Percentiles rank a stretch among this genome's conserved stretches.
Conservation (phyloP, 2,113 vertebrate species). For the Phoenicopterus ruber region DNA sequence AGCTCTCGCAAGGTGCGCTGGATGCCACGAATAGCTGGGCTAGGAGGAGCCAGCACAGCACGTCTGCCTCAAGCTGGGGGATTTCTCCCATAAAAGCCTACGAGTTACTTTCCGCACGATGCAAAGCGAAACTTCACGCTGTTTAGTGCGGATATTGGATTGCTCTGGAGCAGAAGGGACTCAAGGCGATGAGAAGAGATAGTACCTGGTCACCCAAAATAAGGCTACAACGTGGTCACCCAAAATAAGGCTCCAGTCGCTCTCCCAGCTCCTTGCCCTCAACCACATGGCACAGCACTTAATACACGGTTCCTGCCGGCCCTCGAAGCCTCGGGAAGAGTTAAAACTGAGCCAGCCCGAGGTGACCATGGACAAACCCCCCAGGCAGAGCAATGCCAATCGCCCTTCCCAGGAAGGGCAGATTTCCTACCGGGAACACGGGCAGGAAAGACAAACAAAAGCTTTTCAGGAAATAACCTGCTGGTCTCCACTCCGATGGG, state of each 20-base stretch:
- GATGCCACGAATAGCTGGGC: neutral
- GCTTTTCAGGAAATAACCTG: constrained; percentile 57
- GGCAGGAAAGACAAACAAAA: constrained; percentile 59
- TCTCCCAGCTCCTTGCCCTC: neutral
- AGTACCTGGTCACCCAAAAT: neutral
- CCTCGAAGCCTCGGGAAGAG: neutral
- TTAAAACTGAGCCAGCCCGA: neutral
- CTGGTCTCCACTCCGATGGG: neutral
- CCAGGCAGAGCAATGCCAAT: neutral
- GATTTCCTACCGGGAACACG: neutral
- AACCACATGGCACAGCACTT: neutral
- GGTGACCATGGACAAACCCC: neutral
- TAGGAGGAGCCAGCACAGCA: neutral
- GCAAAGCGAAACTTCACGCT: neutral
- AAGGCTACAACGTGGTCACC: neutral
- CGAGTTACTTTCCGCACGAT: neutral
- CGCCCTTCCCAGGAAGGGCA: constrained; percentile 47
- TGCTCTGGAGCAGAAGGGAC: neutral
- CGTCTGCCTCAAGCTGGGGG: neutral
- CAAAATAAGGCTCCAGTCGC: neutral
- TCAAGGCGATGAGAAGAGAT: neutral
- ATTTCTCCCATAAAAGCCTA: neutral
- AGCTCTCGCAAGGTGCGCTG: neutral
- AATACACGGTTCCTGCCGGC: neutral
- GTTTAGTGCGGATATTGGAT: neutral